Conservation (phyloP, 2,113 vertebrate species). For the Thamnophis sirtalis region DNA sequence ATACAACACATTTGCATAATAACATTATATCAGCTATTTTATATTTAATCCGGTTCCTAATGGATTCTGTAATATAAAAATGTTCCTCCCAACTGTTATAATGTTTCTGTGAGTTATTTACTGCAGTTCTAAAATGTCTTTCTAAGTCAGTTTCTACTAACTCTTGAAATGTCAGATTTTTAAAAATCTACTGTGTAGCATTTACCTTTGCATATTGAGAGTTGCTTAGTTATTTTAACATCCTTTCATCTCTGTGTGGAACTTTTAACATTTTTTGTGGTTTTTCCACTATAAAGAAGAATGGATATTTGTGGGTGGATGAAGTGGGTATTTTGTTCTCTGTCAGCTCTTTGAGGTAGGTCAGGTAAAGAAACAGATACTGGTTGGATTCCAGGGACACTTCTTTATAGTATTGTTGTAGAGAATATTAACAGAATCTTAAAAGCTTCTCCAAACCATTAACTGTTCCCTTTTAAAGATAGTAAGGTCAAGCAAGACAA, state of each 20-base stretch:
- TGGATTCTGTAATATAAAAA: not conserved
- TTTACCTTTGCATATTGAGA: not conserved
- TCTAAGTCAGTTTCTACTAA: not conserved
- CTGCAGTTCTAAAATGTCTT: not conserved
- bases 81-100: not conserved
- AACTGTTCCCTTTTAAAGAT: not conserved
- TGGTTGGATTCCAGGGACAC: not conserved
- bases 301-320: not conserved
- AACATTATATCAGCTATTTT: not conserved
- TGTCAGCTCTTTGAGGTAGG: not conserved
- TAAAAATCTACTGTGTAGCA: not conserved
- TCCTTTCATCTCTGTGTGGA: not conserved
- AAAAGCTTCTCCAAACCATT: not conserved
- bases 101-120: not conserved
- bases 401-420: not conserved
- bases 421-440: not conserved
- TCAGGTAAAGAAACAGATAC: not conserved
- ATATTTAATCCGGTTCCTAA: not conserved
- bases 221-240: not conserved
- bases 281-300: not conserved
- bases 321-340: not conserved
- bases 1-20: not conserved
- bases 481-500: not conserved
- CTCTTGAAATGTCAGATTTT: not conserved
- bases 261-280: not conserved